Evolutionary conservation across 2,113 vertebrate species (phyloP), one percentile per base, ranked within the genome.

Genomic region (Oryzias melastigma): DNA sequence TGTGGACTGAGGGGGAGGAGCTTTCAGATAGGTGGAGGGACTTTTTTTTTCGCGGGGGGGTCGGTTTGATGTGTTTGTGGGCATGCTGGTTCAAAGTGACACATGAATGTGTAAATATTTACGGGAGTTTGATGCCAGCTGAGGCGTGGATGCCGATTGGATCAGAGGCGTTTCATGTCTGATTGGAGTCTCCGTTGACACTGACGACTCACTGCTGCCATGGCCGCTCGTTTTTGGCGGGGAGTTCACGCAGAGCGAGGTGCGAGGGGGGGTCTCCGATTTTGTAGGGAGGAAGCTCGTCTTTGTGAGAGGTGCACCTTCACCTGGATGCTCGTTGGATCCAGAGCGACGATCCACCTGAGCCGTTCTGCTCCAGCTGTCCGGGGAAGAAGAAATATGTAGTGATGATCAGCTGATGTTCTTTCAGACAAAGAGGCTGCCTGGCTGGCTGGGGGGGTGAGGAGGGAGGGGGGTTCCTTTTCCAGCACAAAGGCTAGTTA

Each of bases 401-500:
- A 87, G 79, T 71, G 80, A 72, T 85, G 79, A 88, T 85, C 80
- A 68, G 70, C 66, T 72, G 61, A 84, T 53, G 76, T 82, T 85
- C 62, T 75, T 73, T 71, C 85, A 86, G 87, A 91, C 90, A 92
- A 91, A 92, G 89, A 85, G 68, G 65, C 68, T 65, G 82, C 69
- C 68, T 79, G 75, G 54, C 68, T 79, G 75, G 54, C 82, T 77
- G 58, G 63, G 69, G 58, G 25, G 18, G 43, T 17, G 73, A 75
- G 58, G 83, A 45, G 57, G 19, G 29, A 8, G 75, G 77, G 57
- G 69, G 78, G 84, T 82, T 82, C 83, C 78, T 87, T 76, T 75
- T 72, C 80, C 77, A 68, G 75, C 84, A 90, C 87, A 90, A 89
- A 90, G 87, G 83, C 83, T 87, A 84, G 87, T 88, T 88, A 86